Conservation (phyloP, 53 echinoderm and acorn worm species). For the Holothuria scabra region DNA sequence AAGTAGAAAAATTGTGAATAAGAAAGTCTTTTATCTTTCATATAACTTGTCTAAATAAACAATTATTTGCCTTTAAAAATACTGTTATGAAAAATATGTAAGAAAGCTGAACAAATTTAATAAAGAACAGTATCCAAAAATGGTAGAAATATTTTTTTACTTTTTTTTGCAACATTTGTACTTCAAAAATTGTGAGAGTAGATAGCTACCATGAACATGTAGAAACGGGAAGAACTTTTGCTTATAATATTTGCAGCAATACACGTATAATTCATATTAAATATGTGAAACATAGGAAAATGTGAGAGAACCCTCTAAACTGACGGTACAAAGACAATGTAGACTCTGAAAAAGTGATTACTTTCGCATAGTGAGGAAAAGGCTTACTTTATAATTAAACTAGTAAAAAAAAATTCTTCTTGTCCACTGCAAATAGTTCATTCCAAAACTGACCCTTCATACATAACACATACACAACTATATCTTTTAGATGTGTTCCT, state of each 20-base stretch:
- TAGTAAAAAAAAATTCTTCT: slow-evolving; percentile 26
- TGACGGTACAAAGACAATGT: slow-evolving; percentile 37
- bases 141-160: slow-evolving; percentile 51
- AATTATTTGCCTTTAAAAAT: slow-evolving; percentile 61
- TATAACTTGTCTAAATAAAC: slow-evolving; percentile 61
- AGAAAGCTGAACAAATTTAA: slow-evolving; percentile 58
- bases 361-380: slow-evolving; percentile 52
- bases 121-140: slow-evolving; percentile 59
- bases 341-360: slow-evolving; percentile 42
- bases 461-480: too few relatives aligned
- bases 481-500: too few relatives aligned
- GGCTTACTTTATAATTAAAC: slow-evolving; percentile 35
- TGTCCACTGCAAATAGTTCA: too few relatives aligned
- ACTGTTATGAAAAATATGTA: slow-evolving; percentile 61
- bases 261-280: slow-evolving; percentile 57
- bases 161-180: slow-evolving; percentile 53
- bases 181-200: slow-evolving; percentile 59
- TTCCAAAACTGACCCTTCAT: too few relatives aligned
- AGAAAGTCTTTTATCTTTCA: slow-evolving; percentile 51
- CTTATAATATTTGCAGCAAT: slow-evolving; percentile 54
- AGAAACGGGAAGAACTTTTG: slow-evolving; percentile 43
- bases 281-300: slow-evolving; percentile 56
- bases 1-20: slow-evolving; percentile 60
- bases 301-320: slow-evolving; percentile 46
- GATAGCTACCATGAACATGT: slow-evolving; percentile 58